A percentile compares a stretch with the other conserved stretches of the same genome.
phyloP scores from a whole-genome alignment of 2,888 invertebrate species.

The Epistrophella euchroma region DNA sequence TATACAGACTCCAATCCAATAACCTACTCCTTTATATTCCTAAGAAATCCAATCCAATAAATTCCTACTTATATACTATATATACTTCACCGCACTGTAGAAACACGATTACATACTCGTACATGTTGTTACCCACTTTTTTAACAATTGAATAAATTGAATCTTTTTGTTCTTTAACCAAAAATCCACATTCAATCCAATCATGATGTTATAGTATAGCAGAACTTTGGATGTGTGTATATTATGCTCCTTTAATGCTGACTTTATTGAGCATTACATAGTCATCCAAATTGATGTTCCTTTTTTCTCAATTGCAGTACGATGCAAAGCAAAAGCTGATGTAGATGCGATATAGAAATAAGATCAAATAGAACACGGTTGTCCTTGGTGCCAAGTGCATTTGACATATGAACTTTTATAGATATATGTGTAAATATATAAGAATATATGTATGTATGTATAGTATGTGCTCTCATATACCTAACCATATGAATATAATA shows the following conservation, averaged over 20 bases:
- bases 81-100: not conserved
- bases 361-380: slow-evolving; percentile 38
- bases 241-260: slow-evolving; percentile 34
- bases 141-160: slow-evolving; percentile 32
- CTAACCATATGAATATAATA: not conserved
- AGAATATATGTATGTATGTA: not conserved
- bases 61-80: not conserved
- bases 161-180: slow-evolving; percentile 25
- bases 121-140: slow-evolving; percentile 19
- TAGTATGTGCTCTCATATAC: no score
- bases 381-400: slow-evolving; percentile 65
- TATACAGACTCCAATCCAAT: not conserved
- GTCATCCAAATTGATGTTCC: slow-evolving; percentile 66
- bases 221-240: not conserved
- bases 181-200: slow-evolving; percentile 29
- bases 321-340: not conserved
- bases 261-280: slow-evolving; percentile 65
- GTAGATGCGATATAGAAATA: slow-evolving; percentile 35
- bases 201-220: slow-evolving; percentile 2
- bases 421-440: not conserved
- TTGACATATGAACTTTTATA: slow-evolving; percentile 59
- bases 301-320: not conserved
- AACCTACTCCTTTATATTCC: not conserved
- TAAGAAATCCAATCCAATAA: not conserved
- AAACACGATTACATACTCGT: not conserved